Evolutionary conservation across 2,797 vertebrate genomes (phyloP).

Genomic region (Esox masquinongy): DNA sequence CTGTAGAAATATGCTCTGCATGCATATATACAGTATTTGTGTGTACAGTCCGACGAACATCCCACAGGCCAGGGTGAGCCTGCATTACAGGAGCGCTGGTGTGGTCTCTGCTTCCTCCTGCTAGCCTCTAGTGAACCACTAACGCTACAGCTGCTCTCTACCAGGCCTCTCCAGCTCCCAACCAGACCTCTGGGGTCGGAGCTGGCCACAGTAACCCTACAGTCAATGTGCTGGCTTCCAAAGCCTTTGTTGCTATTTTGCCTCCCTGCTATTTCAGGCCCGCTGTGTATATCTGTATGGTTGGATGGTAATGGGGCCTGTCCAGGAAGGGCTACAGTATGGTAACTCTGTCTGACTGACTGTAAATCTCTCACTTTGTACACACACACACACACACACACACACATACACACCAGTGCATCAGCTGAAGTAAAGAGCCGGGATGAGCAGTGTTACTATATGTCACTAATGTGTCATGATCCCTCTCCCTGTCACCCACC

Average conservation of each 20-base stretch:
- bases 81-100: neutral
- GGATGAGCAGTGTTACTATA: too few relatives aligned
- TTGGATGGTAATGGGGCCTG: conserved; percentile 15
- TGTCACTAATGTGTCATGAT: too few relatives aligned
- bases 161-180: conserved; percentile 17
- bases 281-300: neutral
- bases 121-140: conserved; percentile 25
- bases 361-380: neutral
- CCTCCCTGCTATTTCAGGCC: conserved; percentile 16
- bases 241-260: conserved; percentile 25
- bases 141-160: conserved; percentile 29
- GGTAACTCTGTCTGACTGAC: neutral
- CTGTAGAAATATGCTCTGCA: neutral
- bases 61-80: neutral
- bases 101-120: conserved; percentile 17
- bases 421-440: too few relatives aligned
- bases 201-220: conserved; percentile 28
- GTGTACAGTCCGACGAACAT: neutral
- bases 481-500: too few relatives aligned
- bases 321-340: conserved; percentile 7
- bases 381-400: neutral
- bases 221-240: conserved; percentile 1
- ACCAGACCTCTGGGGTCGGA: conserved; percentile 20
- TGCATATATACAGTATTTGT: neutral
- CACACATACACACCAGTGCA: neutral